These are phyloP conservation scores for Chamaetylas fuelleborni DNA, from an alignment of 2,113 vertebrate species.

Conservation along the genomic window DNA sequence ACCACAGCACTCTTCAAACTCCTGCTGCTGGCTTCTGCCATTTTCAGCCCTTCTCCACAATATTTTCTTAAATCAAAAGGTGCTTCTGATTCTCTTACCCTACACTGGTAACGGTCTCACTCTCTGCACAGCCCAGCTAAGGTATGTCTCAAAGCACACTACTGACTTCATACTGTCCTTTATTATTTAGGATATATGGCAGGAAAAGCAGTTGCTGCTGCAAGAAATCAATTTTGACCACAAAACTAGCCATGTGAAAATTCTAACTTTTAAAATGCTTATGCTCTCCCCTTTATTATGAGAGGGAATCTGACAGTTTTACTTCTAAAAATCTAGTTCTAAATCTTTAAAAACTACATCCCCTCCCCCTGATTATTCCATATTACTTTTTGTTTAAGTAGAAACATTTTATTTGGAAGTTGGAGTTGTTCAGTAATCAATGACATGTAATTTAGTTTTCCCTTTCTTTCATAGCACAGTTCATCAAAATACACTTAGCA, in stretches of 20 bases:
- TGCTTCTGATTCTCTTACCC: neutral
- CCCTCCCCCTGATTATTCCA: neutral
- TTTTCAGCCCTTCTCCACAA: slow-evolving; percentile 36
- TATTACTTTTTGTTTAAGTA: neutral
- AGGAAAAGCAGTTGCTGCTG: neutral
- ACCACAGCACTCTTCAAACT: slow-evolving; percentile 22
- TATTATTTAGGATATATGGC: neutral
- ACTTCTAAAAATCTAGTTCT: neutral
- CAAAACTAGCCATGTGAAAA: neutral
- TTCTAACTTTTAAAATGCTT: neutral
- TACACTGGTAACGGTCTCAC: neutral
- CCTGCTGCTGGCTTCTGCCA: neutral
- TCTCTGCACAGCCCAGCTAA: neutral
- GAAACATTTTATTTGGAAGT: neutral
- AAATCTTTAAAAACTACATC: neutral
- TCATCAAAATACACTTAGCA: neutral
- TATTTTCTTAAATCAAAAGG: neutral
- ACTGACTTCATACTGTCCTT: neutral
- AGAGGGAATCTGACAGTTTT: neutral
- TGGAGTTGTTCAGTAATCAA: neutral
- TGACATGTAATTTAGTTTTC: neutral
- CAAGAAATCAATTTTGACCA: neutral
- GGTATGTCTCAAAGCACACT: neutral
- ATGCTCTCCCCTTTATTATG: neutral
- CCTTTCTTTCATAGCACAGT: neutral